Evolutionary conservation across 2,113 vertebrate species (phyloP).

Genomic region (Phyllopteryx taeniolatus): DNA sequence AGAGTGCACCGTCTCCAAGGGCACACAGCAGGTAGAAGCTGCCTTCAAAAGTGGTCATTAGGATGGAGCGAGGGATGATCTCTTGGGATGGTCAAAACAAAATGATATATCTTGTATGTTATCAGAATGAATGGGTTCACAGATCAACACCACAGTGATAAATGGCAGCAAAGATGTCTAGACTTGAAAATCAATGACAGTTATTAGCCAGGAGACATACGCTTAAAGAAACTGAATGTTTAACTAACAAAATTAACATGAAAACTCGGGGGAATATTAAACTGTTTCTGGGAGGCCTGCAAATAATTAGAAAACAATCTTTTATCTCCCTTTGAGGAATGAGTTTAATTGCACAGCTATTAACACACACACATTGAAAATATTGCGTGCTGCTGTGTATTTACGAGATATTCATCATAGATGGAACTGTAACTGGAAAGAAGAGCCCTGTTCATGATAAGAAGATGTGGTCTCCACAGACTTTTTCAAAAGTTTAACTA

Average conservation of each 20-base stretch:
- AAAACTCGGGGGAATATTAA: neutral
- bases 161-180: conserved; percentile 25
- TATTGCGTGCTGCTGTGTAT: conserved; percentile 16
- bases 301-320: conserved; percentile 9
- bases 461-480: conserved; percentile 15
- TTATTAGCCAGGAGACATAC: conserved; percentile 12
- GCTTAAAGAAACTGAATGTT: conserved; percentile 4
- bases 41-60: conserved; percentile 98
- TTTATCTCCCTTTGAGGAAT: neutral
- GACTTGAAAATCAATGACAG: conserved; percentile 35
- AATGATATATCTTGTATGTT: conserved; percentile 33
- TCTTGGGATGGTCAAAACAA: conserved; percentile 71
- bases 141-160: conserved; percentile 29
- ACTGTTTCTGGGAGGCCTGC: neutral
- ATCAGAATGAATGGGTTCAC: conserved; percentile 16
- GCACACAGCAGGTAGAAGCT: conserved; percentile 96
- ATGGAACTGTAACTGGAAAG: conserved; percentile 23
- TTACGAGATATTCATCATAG: conserved; percentile 16
- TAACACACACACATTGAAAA: conserved; percentile 30
- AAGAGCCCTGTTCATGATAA: conserved; percentile 21
- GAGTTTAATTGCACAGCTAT: conserved; percentile 27
- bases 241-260: neutral
- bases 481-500: conserved; percentile 36
- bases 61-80: conserved; percentile 96
- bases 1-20: conserved; percentile 95